Conservation (phyloP, 2,888 invertebrate genomes). For the Callinectes sapidus region DNA sequence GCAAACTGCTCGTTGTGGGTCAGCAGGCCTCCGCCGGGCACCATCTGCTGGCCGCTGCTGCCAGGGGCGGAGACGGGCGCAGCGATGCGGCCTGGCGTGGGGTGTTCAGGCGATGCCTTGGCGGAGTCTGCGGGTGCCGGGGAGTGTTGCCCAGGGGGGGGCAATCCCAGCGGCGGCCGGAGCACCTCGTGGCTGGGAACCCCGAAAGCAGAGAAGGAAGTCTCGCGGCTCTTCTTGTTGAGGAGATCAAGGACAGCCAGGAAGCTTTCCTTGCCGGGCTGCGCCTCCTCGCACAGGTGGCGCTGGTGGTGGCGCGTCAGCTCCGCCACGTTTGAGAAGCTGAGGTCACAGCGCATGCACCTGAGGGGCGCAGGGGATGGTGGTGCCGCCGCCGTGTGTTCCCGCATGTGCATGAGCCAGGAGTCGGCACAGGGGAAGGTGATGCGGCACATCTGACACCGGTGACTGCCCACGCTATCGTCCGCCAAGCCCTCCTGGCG, state of each 20-base stretch:
- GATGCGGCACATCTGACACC: constrained; percentile 73
- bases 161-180: constrained; percentile 73
- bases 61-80: constrained; percentile 74
- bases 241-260: constrained; percentile 87
- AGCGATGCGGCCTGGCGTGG: constrained; percentile 74
- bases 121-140: constrained; percentile 71
- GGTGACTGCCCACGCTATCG: constrained; percentile 46
- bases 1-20: constrained; percentile 90
- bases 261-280: constrained; percentile 84
- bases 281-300: constrained; percentile 76
- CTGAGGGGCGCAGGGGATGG: constrained; percentile 43
- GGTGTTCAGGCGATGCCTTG: constrained; percentile 74
- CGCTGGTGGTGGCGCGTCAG: constrained; percentile 73
- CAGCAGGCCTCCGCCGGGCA: constrained; percentile 53
- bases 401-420: constrained; percentile 72
- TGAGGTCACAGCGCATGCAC: constrained; percentile 59
- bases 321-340: constrained; percentile 52
- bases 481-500: constrained; percentile 65
- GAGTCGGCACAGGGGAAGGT: constrained; percentile 81
- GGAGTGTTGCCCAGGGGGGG: constrained; percentile 75
- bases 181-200: constrained; percentile 52
- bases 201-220: constrained; percentile 81
- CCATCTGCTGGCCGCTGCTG: constrained; percentile 37
- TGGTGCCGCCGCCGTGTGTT: constrained; percentile 58
- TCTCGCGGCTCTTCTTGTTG: constrained; percentile 82